Evolutionary conservation across 2,888 invertebrate genomes (phyloP), one percentile per base, ranked within the genome.

Genomic region (Ormyrus pomaceus): DNA sequence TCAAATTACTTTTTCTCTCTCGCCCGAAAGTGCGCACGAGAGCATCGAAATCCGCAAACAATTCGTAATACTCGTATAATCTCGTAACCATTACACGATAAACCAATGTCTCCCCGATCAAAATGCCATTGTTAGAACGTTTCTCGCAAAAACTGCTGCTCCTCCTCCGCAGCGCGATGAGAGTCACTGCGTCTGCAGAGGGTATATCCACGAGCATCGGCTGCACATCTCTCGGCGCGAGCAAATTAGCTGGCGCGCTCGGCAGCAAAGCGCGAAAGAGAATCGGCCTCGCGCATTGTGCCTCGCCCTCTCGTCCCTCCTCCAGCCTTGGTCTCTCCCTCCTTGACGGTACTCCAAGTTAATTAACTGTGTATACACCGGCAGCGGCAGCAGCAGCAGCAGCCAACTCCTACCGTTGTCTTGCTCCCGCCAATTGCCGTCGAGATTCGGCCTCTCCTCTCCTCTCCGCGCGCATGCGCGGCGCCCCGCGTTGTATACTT

Each of bases 321-420:
- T 82, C 46, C 19, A 19, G 19, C 19, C 19, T 1, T 1, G 2
- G 19, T 19, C 19, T 19, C 19, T 19, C 19, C 19, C 19, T 19
- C 19, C 83, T 83, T 84, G 84, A 82, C 82, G 86, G 86, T 87
- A 85, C 87, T 88, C 86, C 84, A 86, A 87, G 86, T 89, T 89
- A 89, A 90, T 90, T 89, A 90, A 90, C 90, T 88, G 87, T 89
- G 89, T 90, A 90, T 89, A 90, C 90, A 89, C 87, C 87, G 19
- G 19, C 19, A 19, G 19, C 19, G 19, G 19, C 19, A 19, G 19
- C 19, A 19, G 19, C 19, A 19, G 19, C 19, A 19, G 87, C 87
- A 87, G 87, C 87, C 86, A 87, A 86, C 89, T 88, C 87, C 89
- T 88, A 87, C 87, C 88, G 88, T 88, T 89, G 87, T 89, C 88